Evolutionary conservation across 2,888 invertebrate genomes (phyloP), one percentile per base, ranked within the genome.

Genomic region (Conchocele bisecta): DNA sequence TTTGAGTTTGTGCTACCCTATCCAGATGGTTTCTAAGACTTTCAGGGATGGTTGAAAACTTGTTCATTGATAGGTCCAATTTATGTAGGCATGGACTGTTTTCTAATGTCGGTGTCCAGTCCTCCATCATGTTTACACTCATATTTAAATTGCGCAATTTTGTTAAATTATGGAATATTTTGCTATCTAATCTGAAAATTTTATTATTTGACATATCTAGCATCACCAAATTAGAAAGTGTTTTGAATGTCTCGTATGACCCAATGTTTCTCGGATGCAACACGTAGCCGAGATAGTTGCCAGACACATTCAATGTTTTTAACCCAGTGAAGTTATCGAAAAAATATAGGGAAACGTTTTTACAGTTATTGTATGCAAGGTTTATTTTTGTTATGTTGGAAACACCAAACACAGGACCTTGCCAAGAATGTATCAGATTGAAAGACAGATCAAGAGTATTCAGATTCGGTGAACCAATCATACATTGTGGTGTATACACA

Each of bases 391-490:
- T 26, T n/a, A 74, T 28, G 17, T 35, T 41, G 37, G 42, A 48
- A 3, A 74, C 22, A 37, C 59, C 57, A 11, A n/a, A 31, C 28
- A 74, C 63, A 42, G 53, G 63, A 28, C 46, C 46, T 7, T 24
- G 7, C 24, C 67, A 20, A 13, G 17, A n/a, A 2, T 37, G n/a
- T n/a, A 74, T 22, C 1, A 39, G 15, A 37, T 42, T 46, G 9
- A 28, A 22, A 7, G 65, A 54, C 4, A 74, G 11, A 42, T 79
- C 58, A 2, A 79, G 9, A n/a, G n/a, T n/a, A n/a, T n/a, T n/a
- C n/a, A n/a, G n/a, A n/a, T n/a, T n/a, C n/a, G n/a, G n/a, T n/a
- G n/a, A n/a, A n/a, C n/a, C n/a, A n/a, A n/a, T n/a, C n/a, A n/a
- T n/a, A n/a, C n/a, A n/a, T n/a, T n/a, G n/a, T n/a, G n/a, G n/a